phyloP scores from a whole-genome alignment of 2,797 vertebrate species.

The Eulemur mongoz region DNA sequence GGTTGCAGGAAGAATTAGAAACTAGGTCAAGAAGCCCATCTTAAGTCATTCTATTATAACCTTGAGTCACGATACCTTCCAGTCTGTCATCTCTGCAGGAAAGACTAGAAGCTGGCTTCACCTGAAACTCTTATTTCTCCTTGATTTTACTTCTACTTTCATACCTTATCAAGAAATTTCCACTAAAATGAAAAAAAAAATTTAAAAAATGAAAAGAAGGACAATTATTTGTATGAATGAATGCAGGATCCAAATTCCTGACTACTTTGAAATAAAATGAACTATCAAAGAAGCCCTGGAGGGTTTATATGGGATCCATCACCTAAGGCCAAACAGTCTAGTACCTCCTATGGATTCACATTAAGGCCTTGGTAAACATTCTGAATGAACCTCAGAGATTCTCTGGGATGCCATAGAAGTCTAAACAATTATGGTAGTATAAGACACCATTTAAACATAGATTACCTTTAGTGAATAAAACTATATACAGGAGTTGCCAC shows the following conservation, averaged over 20 bases:
- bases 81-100: neutral
- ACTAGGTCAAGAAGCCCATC: conserved; percentile 25
- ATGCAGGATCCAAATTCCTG: neutral
- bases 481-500: neutral
- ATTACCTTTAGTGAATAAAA: neutral
- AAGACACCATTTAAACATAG: neutral
- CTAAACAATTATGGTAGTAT: neutral
- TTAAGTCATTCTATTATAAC: neutral
- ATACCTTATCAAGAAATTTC: neutral
- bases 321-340: neutral
- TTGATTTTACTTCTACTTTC: conserved; percentile 26
- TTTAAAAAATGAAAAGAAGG: neutral
- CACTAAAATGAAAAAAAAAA: neutral
- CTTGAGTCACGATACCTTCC: neutral
- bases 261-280: conserved; percentile 40
- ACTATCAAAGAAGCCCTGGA: neutral
- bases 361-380: neutral
- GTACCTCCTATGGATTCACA: neutral
- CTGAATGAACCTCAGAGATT: conserved; percentile 8
- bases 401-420: neutral
- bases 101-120: neutral
- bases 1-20: conserved; percentile 41
- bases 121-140: neutral
- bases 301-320: neutral
- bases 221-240: neutral